These are phyloP conservation scores for Callorhinus ursinus DNA, from an alignment of 2,113 vertebrate genomes.

Conservation along the genomic window DNA sequence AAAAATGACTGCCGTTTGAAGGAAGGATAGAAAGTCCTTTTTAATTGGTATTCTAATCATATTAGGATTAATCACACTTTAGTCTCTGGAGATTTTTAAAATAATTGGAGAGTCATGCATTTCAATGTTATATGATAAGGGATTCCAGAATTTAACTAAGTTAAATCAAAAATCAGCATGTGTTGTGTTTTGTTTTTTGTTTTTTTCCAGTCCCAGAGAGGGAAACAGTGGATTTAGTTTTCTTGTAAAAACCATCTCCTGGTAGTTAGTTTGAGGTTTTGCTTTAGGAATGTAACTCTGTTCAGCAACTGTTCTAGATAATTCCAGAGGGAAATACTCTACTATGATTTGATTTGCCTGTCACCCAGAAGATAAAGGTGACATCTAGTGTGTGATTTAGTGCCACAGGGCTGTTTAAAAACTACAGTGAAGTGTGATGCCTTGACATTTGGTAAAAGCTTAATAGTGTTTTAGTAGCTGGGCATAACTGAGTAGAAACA, in stretches of 20 bases:
- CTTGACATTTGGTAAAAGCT: background rate
- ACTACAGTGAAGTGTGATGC: background rate
- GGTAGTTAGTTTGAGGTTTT: background rate
- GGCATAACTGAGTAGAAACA: background rate
- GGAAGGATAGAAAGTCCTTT: background rate
- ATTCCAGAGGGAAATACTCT: background rate
- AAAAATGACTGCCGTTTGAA: background rate
- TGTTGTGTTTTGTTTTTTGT: background rate
- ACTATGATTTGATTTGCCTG: background rate
- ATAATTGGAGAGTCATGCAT: background rate
- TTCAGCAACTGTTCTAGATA: background rate
- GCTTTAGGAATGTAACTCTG: background rate
- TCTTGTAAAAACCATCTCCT: background rate
- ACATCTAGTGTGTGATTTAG: background rate
- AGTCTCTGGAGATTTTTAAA: background rate
- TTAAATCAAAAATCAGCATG: background rate
- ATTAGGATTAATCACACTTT: background rate
- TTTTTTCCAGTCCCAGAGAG: background rate
- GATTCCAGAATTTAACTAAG: background rate
- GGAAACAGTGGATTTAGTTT: background rate
- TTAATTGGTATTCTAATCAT: background rate
- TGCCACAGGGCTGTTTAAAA: background rate
- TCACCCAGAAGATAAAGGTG: background rate
- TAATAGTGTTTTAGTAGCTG: background rate
- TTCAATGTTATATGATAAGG: background rate